Evolutionary conservation across 2,113 vertebrate species (phyloP).

Genomic region (Vimba vimba): DNA sequence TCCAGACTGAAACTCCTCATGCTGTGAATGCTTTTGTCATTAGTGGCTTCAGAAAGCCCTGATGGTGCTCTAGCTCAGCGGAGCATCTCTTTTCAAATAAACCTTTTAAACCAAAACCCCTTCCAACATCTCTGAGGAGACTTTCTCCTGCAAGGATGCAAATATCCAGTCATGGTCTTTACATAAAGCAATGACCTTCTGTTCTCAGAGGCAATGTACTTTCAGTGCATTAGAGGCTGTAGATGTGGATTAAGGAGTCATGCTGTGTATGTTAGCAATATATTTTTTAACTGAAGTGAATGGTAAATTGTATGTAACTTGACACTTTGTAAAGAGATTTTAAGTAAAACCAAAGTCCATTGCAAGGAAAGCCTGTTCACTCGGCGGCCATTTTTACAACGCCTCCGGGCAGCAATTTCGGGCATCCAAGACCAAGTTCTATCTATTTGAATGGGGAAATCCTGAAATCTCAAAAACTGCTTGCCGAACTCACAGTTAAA

Average conservation of each 20-base stretch:
- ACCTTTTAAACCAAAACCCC: slow-evolving; percentile 11
- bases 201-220: not conserved
- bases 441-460: too few relatives aligned
- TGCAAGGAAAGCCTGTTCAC: too few relatives aligned
- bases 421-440: too few relatives aligned
- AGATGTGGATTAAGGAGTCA: not conserved
- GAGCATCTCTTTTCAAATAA: slow-evolving; percentile 37
- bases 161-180: not conserved
- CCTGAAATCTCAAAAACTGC: too few relatives aligned
- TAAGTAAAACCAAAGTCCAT: not conserved
- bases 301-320: not conserved
- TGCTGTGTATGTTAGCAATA: not conserved
- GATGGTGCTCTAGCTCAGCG: not conserved
- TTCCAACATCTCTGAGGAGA: not conserved
- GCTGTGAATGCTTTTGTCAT: slow-evolving; percentile 45
- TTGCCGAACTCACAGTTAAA: too few relatives aligned
- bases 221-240: not conserved
- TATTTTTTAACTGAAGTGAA: not conserved
- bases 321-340: not conserved
- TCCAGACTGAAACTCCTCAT: slow-evolving; percentile 21
- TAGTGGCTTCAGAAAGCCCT: slow-evolving; percentile 23
- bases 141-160: not conserved
- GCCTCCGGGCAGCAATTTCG: too few relatives aligned
- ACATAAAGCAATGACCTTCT: not conserved
- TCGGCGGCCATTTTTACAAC: not conserved